These are phyloP conservation scores for Pedetes capensis DNA, from an alignment of 2,113 vertebrate genomes.

Conservation along the genomic window DNA sequence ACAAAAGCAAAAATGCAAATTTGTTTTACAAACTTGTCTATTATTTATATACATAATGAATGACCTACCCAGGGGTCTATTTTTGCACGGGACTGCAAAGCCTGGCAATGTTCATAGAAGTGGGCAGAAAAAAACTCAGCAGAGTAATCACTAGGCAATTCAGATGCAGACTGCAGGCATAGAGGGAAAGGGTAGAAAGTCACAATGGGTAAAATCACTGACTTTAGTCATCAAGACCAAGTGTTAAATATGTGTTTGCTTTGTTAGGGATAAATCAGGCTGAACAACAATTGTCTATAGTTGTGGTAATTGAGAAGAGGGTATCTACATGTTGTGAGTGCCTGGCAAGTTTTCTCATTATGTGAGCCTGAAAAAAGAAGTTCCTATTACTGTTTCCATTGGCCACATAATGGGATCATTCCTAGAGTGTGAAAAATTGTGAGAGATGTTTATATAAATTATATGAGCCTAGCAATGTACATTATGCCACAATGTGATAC, in stretches of 20 bases:
- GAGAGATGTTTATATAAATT: background rate
- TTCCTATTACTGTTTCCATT: background rate
- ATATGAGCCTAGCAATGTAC: background rate
- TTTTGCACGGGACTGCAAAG: background rate
- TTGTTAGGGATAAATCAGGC: conserved; percentile 5
- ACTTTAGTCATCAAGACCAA: conserved; percentile 43
- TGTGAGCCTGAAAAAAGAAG: background rate
- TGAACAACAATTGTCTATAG: background rate
- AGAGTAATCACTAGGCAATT: background rate
- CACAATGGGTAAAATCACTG: conserved; percentile 40
- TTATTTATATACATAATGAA: background rate
- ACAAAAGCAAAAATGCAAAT: conserved; percentile 49
- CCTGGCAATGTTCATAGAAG: background rate
- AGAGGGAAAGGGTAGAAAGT: background rate
- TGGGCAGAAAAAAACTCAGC: conserved; percentile 29
- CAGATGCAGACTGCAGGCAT: background rate
- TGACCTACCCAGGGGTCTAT: background rate
- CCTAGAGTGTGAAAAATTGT: background rate
- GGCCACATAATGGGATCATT: background rate
- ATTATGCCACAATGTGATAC: background rate
- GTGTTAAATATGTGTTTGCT: conserved; percentile 20
- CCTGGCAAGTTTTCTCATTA: background rate
- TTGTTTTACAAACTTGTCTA: conserved; percentile 42
- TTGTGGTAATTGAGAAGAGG: background rate
- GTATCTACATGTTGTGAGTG: background rate